Conservation (phyloP, 2,113 vertebrate genomes). For the Hystrix cristata region DNA sequence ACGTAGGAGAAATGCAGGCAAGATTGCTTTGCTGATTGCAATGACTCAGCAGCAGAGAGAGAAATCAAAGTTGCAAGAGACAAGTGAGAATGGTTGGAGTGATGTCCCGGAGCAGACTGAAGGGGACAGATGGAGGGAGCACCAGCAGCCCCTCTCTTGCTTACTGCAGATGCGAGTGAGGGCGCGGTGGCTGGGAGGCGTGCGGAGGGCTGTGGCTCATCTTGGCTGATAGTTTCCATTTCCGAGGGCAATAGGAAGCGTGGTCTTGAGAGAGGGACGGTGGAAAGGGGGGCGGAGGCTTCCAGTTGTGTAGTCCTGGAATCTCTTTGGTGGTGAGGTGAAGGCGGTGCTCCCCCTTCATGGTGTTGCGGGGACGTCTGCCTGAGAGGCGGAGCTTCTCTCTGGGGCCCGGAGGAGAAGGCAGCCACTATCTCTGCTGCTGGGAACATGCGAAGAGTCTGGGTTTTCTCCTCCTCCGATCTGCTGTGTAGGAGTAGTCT, state of each 20-base stretch:
- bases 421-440: neutral
- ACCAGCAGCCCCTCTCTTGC: neutral
- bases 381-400: neutral
- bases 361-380: neutral
- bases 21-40: neutral
- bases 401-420: neutral
- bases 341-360: neutral
- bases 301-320: neutral
- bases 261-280: neutral
- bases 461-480: neutral
- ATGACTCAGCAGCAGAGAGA: neutral
- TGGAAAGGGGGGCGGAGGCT: too few relatives aligned
- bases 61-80: neutral
- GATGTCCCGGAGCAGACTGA: neutral
- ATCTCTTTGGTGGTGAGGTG: neutral
- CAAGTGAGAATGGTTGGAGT: neutral
- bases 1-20: neutral
- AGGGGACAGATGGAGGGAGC: neutral
- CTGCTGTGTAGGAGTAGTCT: neutral
- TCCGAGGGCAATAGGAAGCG: neutral
- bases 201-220: rapidly evolving
- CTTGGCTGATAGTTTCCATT: neutral
- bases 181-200: neutral
- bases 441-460: neutral
- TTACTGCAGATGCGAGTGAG: neutral